Evolutionary conservation across 1,140 invertebrate genomes (phyloP), one percentile per base, ranked within the genome.

Genomic region (Helicorthomorpha holstii): DNA sequence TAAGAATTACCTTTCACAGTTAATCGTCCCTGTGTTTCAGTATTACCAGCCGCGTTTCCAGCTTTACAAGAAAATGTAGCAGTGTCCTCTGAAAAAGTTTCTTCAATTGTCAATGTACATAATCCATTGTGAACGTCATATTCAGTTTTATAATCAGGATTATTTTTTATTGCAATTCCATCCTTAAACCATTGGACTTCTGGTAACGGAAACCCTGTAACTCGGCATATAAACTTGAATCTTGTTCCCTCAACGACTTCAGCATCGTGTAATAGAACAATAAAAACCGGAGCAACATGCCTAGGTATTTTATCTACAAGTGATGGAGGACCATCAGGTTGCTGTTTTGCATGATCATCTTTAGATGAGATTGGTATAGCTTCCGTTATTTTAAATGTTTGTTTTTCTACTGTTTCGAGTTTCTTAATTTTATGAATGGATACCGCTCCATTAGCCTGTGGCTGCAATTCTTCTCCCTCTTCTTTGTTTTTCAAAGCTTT

Each of bases 1-100:
- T 7, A 34, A 34, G 7, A 24, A 52, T 62, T 57, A 74, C 81
- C 81, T 73, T 81, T 83, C 1, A 93, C 85, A 27, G 72, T 77
- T 12, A 93, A 68, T 25, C 70, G 75, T 14, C 83, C 85, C 48
- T 73, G 75, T 0, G 81, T 85, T 66, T 86, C 82, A 1, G 75
- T 75, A 26, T 67, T 65, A n/a, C 84, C 85, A 46, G 70, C 70
- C 12, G 66, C 64, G 64, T 86, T 89, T 2, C 65, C 73, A 23
- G 81, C 82, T 57, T 72, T 74, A 54, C 84, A 83, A 1, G 76
- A 82, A 60, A 86, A 91, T 34, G 69, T 72, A 0, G 82, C 83
- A 1, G 83, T 82, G 65, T 91, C 86, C 65, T 88, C 85, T 7
- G 79, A 74, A 58, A 88, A 85, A 1, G 80, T 82, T 66, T 86